Base-by-base conservation (phyloP, 1,140 invertebrate genomes). In the Diploscapter pachys region DNA sequence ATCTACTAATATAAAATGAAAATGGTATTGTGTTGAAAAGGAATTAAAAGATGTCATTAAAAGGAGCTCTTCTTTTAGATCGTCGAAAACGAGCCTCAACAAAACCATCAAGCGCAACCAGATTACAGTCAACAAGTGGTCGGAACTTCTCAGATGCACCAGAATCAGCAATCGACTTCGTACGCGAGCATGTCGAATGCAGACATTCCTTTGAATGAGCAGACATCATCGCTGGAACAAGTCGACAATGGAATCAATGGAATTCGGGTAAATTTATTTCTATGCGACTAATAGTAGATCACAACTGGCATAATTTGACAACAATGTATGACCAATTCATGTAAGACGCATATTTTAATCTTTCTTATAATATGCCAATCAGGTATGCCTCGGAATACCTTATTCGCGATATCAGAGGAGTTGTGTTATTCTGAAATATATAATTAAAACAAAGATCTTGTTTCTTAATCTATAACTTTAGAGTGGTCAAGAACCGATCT, bases 401-500 rank as follows among this genome's bases (percentile, higher is more conserved):
- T 31, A 31, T 31, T 31, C 31, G 31, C 31, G 31, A 31, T 31
- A 31, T 31, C 31, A 31, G 31, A 31, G 31, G 31, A 31, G 31
- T 31, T 31, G 31, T 31, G 31, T 31, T 31, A 31, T 31, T 31
- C 31, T 31, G 31, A 31, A 31, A 31, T 1, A 0, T 31, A 31
- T 31, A 31, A 1, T 59, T 59, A 59, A 59, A 2, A 31, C 9
- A 59, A 31, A 59, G 57, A 31, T 59, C 9, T 59, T 59, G 9
- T 2, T 31, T 59, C 9, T 11, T 11, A 59, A 11, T 59, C 57
- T 31, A 11, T 59, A 11, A 31, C 31, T 59, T 59, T 59, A 11
- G 31, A 11, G 2, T 68, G 49, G 53, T 68, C 48, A 68, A 55
- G 66, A 68, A n/a, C 66, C 66, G 6, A 8, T 54, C 8, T 68